Conservation (phyloP, 2,888 invertebrate species). For the Cryptocephalus moraei region DNA sequence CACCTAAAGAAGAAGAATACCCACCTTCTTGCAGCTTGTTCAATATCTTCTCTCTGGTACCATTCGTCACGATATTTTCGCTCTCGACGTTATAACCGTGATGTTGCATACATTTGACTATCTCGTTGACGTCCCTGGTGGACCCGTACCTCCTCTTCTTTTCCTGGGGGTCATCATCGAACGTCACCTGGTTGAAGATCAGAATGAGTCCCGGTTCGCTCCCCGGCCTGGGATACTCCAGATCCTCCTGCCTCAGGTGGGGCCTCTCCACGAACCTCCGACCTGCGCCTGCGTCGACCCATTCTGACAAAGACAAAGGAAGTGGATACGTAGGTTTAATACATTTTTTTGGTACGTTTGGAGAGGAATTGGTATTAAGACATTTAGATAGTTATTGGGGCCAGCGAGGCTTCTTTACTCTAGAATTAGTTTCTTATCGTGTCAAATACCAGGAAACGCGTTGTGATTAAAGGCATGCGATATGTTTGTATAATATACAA, state of each 20-base stretch:
- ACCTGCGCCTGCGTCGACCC: too few species aligned
- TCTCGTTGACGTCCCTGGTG: constrained; percentile 27
- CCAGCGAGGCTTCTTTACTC: too few species aligned
- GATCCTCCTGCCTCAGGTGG: constrained; percentile 8
- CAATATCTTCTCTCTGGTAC: constrained; percentile 17
- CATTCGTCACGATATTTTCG: constrained; percentile 20
- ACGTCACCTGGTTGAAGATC: constrained; percentile 25
- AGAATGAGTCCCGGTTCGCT: constrained; percentile 27
- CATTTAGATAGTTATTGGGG: too few species aligned
- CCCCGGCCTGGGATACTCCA: constrained; percentile 24
- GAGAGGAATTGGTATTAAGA: too few species aligned
- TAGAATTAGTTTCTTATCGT: too few species aligned
- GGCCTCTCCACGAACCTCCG: constrained; percentile 6
- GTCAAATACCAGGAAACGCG: too few species aligned
- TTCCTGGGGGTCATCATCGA: constrained; percentile 7
- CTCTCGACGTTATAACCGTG: constrained; percentile 27
- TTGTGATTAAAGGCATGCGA: too few species aligned
- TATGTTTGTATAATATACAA: too few species aligned
- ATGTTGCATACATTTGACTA: constrained; percentile 25
- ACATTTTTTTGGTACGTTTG: too few species aligned
- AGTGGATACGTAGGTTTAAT: too few species aligned
- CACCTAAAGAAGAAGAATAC: too few species aligned
- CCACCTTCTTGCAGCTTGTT: constrained; percentile 19
- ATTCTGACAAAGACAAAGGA: too few species aligned
- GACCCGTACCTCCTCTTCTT: constrained; percentile 25